These are phyloP conservation scores for Podocnemis expansa DNA, from an alignment of 2,113 vertebrate genomes.

Conservation along the genomic window DNA sequence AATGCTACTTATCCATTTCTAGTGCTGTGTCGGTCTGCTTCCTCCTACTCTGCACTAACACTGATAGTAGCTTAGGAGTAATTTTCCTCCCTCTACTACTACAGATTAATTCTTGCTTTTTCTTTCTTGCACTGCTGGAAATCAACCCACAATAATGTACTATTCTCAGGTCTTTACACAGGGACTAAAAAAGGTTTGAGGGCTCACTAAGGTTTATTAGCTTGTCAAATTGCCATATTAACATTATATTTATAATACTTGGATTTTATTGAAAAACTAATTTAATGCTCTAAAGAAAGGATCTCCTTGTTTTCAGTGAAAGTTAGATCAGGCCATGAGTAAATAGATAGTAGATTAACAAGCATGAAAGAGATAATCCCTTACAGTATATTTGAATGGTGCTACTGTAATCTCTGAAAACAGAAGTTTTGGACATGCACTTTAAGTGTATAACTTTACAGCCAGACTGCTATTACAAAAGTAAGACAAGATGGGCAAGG, in stretches of 20 bases:
- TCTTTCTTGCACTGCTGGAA: neutral
- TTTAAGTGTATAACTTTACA: neutral
- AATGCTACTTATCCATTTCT: neutral
- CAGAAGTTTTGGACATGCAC: neutral
- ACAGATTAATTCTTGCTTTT: neutral
- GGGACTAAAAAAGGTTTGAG: neutral
- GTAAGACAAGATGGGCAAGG: neutral
- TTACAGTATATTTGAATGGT: neutral
- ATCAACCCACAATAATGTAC: neutral
- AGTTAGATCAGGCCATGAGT: neutral
- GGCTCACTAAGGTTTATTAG: neutral
- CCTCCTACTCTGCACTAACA: neutral
- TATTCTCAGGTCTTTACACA: neutral
- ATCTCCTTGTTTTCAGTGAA: neutral
- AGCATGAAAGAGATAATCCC: neutral
- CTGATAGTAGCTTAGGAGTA: neutral
- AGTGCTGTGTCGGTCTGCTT: neutral
- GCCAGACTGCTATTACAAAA: neutral
- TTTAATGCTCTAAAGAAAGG: neutral
- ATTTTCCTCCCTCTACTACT: no score
- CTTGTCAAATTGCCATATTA: neutral
- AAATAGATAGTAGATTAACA: neutral
- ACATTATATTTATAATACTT: conserved; percentile 4
- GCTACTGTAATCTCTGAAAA: neutral
- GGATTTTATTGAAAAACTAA: neutral